Evolutionary conservation across 2,113 vertebrate species (phyloP).

Genomic region (Alaudala cheleensis): DNA sequence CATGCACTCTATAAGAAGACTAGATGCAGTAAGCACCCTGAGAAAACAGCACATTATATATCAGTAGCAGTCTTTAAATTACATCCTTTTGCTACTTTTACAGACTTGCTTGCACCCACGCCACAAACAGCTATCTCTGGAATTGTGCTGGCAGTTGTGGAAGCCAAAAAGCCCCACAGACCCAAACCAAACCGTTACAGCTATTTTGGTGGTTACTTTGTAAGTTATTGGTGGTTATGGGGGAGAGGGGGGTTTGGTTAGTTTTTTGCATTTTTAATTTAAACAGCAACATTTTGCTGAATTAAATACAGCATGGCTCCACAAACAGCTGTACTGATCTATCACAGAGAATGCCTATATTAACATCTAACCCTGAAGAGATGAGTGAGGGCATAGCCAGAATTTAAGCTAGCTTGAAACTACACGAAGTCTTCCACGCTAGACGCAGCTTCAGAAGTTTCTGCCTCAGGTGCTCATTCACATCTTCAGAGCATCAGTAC

Average conservation of each 20-base stretch:
- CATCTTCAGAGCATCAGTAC: neutral
- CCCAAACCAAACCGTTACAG: neutral
- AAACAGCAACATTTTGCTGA: neutral
- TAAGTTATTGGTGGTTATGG: neutral
- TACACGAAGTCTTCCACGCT: neutral
- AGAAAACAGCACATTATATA: neutral
- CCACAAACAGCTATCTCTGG: neutral
- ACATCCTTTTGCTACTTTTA: neutral
- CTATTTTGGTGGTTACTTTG: neutral
- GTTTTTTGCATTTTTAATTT: neutral
- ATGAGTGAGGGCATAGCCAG: neutral
- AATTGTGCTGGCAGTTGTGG: neutral
- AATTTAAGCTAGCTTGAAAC: neutral
- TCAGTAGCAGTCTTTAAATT: neutral
- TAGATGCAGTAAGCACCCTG: neutral
- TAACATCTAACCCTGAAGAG: neutral
- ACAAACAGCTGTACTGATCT: neutral
- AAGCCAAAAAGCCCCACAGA: neutral
- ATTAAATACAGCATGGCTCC: neutral
- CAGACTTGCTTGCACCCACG: neutral
- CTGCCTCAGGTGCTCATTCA: slow-evolving; percentile 13
- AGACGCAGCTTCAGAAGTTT: neutral
- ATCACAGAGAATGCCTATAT: neutral
- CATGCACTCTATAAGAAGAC: neutral
- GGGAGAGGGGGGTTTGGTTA: rapidly evolving